Evolutionary conservation across 2,113 vertebrate species (phyloP), one percentile per base, ranked within the genome.

Genomic region (Petroica traversi): DNA sequence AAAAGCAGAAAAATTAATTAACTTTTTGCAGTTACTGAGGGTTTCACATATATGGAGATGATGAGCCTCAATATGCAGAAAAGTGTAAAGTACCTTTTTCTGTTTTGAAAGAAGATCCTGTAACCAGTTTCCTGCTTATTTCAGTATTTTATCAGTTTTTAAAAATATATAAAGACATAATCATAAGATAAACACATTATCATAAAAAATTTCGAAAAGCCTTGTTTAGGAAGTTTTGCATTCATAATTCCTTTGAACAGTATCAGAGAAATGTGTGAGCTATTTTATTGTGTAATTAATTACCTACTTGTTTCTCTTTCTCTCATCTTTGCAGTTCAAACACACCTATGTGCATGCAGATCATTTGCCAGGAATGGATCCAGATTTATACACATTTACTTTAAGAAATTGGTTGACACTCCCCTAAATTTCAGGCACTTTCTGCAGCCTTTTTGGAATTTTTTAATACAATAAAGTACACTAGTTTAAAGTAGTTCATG

Each of bases 151-250:
- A 20, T 14, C 14, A 12, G 14, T 14, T 51, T 66, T 17, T 9
- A 0, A 5, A 51, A n/a, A 51, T 18, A 40, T 6, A 18, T 19
- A 33, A 57, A 81, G 1, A 46, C 2, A 1, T 17, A 29, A 69
- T 25, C 19, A 20, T 26, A 64, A 61, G 24, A n/a, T n/a, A n/a
- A n/a, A n/a, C n/a, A n/a, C n/a, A n/a, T 49, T 26, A 17, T 43
- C 54, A 45, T 26, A 40, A 40, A 33, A 9, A 81, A 41, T 41
- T 46, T 49, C 29, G 14, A 12, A 63, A 2, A 2, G 7, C 46
- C n/a, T 34, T 73, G 18, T 55, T 33, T 68, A 36, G 62, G 68
- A 36, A 28, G 10, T 18, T 71, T 81, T 67, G 18, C 29, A 14
- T 72, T 67, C 40, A 55, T 8, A 57, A 6, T 36, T 75, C 34